Conservation (phyloP, 2,113 vertebrate species). For the Hydrolagus affinis region DNA sequence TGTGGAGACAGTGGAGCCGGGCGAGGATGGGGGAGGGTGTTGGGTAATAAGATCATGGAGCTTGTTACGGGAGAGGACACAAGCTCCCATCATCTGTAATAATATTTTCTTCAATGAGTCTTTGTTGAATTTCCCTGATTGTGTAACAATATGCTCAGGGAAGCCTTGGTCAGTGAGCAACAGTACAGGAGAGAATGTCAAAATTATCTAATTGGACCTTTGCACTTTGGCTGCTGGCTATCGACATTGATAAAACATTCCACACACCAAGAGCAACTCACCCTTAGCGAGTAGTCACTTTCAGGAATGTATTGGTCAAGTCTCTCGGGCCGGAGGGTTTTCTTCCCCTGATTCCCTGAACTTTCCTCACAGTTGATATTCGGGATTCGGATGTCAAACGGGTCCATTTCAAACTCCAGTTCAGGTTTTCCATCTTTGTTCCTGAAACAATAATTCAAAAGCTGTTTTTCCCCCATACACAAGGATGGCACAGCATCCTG, state of each 20-base stretch:
- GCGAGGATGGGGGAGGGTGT: too few relatives aligned
- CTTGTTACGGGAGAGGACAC: too few relatives aligned
- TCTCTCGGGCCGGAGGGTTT: constrained; percentile 40
- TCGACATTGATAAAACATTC: background rate
- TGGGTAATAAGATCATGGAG: too few relatives aligned
- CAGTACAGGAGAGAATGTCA: too few relatives aligned
- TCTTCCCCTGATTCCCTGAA: constrained; percentile 44
- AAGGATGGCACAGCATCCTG: too few relatives aligned
- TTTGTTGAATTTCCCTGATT: too few relatives aligned
- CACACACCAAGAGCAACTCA: constrained; percentile 44
- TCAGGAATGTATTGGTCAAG: constrained; percentile 53
- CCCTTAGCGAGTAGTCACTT: constrained; percentile 66
- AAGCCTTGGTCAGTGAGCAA: too few relatives aligned
- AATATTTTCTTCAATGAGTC: too few relatives aligned
- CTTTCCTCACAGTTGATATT: constrained; percentile 50
- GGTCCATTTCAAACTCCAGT: constrained; percentile 65
- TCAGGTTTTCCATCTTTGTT: constrained; percentile 65
- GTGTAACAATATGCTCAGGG: too few relatives aligned
- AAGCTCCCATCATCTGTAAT: too few relatives aligned
- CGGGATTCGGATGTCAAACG: constrained; percentile 58
- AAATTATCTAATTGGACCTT: background rate
- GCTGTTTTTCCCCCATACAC: background rate
- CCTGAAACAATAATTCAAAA: constrained; percentile 43
- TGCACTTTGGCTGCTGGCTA: too few relatives aligned
- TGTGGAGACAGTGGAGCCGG: too few relatives aligned